These are phyloP conservation scores for Liparis tanakae DNA, from an alignment of 2,797 vertebrate species.

Conservation along the genomic window DNA sequence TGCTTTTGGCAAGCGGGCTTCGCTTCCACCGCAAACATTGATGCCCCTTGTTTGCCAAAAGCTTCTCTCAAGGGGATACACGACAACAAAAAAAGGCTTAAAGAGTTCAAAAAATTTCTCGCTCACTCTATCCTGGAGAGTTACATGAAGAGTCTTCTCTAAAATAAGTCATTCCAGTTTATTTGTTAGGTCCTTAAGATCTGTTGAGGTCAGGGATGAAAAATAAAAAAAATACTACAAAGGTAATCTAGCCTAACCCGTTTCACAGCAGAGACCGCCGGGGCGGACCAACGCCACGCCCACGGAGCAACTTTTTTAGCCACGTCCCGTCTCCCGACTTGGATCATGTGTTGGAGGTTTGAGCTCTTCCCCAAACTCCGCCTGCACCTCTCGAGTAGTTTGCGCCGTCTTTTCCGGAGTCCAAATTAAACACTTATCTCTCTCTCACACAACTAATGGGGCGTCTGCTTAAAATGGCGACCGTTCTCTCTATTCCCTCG, in stretches of 20 bases:
- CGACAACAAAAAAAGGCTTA: conserved; percentile 70
- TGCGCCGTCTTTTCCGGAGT: too few relatives aligned
- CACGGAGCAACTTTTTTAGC: background rate
- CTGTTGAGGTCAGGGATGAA: conserved; percentile 48
- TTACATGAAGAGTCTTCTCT: conserved; percentile 92
- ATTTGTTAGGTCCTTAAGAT: conserved; percentile 82
- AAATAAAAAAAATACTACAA: conserved; percentile 5
- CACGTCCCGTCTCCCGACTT: background rate
- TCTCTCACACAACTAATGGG: too few relatives aligned
- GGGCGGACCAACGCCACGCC: too few relatives aligned
- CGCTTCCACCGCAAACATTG: conserved; percentile 86
- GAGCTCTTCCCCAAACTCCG: too few relatives aligned
- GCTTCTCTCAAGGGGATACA: conserved; percentile 74
- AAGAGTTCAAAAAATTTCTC: conserved; percentile 87
- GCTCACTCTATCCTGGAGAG: conserved; percentile 99
- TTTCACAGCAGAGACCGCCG: conserved; percentile 39
- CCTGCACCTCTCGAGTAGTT: too few relatives aligned
- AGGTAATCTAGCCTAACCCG: conserved; percentile 5
- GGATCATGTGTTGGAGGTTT: too few relatives aligned
- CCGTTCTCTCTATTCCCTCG: too few relatives aligned
- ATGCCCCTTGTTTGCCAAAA: conserved; percentile 85
- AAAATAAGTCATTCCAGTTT: conserved; percentile 91
- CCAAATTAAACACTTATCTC: too few relatives aligned
- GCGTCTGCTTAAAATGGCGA: too few relatives aligned
- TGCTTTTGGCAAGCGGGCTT: conserved; percentile 57